Percentiles rank a stretch among this genome's conserved stretches.
These are phyloP conservation scores for Bradypus variegatus DNA, from an alignment of 2,797 vertebrate species.

Conservation along the genomic window DNA sequence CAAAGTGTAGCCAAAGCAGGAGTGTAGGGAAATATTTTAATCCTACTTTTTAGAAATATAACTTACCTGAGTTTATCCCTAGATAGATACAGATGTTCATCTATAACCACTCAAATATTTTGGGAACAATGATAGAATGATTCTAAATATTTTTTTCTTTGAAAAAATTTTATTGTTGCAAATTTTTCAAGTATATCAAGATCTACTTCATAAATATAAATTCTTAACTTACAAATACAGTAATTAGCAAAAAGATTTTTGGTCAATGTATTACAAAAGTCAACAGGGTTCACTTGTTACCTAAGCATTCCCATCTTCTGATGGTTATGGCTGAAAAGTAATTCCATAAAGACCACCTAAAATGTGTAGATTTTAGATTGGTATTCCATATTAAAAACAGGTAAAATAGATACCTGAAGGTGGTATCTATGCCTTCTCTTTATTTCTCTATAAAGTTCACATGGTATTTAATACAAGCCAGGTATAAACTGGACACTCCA, in stretches of 20 bases:
- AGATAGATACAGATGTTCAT: neutral
- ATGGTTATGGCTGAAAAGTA: neutral
- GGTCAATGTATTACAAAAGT: neutral
- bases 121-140: neutral
- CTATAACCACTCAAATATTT: neutral
- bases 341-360: neutral
- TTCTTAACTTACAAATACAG: neutral
- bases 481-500: neutral
- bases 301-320: neutral
- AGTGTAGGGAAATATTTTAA: neutral
- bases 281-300: neutral
- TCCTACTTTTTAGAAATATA: neutral
- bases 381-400: neutral
- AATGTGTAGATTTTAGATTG: neutral
- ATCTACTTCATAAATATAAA: neutral
- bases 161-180: conserved; percentile 13
- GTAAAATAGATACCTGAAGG: neutral
- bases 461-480: neutral
- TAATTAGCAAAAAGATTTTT: neutral
- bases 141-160: too few relatives aligned
- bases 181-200: conserved; percentile 11
- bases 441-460: neutral
- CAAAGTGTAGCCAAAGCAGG: neutral
- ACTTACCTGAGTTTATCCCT: neutral
- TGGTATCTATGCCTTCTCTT: neutral